A percentile compares a stretch with the other conserved stretches of the same genome.
Conservation (phyloP, 2,797 vertebrate genomes). For the Ibycter americanus region DNA sequence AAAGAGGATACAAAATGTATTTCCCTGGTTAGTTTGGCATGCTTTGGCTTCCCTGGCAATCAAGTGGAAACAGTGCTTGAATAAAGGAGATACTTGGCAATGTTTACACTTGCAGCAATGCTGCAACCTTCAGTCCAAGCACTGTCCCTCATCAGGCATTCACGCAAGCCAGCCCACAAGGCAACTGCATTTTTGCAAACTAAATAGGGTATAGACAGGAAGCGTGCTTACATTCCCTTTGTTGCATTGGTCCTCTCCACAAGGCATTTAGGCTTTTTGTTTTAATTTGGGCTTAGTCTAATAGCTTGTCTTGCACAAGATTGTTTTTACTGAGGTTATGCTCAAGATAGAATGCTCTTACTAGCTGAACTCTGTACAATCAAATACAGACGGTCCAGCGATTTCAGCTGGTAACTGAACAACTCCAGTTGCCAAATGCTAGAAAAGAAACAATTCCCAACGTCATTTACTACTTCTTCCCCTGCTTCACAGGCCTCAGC, state of each 20-base stretch:
- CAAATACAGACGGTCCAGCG: fast-evolving
- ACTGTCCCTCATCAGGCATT: not conserved
- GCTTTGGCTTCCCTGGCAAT: not conserved
- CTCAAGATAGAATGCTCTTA: not conserved
- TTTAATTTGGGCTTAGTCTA: not conserved
- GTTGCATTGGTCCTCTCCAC: not conserved
- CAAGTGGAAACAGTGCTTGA: not conserved
- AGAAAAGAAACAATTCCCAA: not conserved
- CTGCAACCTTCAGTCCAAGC: not conserved
- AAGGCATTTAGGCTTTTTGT: not conserved
- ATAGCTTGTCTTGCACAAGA: not conserved
- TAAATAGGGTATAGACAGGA: not conserved
- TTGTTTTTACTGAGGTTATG: not conserved
- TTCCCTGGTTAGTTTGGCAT: not conserved
- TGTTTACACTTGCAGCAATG: not conserved
- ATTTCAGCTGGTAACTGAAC: not conserved
- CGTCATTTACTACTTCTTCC: not conserved
- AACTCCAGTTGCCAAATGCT: not conserved
- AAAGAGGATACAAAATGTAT: not conserved
- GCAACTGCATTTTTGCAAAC: not conserved
- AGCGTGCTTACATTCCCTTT: not conserved
- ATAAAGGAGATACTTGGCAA: not conserved
- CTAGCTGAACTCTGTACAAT: no score
- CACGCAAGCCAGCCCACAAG: not conserved
- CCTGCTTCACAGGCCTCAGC: not conserved